Base-by-base conservation (phyloP, 2,888 invertebrate species). In the Liposcelis brunnea region DNA sequence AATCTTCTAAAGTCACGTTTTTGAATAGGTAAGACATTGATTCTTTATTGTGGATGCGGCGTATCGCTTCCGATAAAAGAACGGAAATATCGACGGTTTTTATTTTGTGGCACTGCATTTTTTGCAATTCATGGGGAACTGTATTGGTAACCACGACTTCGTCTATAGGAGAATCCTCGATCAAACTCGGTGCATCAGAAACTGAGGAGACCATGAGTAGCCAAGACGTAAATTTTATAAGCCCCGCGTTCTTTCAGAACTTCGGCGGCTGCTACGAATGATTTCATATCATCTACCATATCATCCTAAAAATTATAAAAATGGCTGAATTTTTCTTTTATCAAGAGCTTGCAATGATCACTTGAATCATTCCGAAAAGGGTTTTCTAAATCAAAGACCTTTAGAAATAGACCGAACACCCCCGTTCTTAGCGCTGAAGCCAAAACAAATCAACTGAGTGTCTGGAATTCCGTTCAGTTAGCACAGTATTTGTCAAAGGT, bases 71-170 rank as follows among this genome's bases (percentile, higher is more conserved):
- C 15, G 94, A 89, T 47, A 98, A 69, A 51, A 98, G 71, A 53
- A 95, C 79, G 52, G 94, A 95, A 64, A 98, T 94, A 68, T 98
- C 98, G 32, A 98, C 94, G 0, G 97, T 98, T 68, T 95, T 95
- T 56, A 98, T 98, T 69, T 98, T 98, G 64, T 91, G 89, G 63
- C 97, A 98, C 62, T 97, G 93, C 81, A 97, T 83, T 66, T 98
- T 98, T 68, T 98, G 97, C 14, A 94, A 72, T 59, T 98, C 97
- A 61, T 98, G 97, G 7, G 98, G 97, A 52, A 98, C 91, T 6
- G 97, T 97, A 66, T 98, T 98, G 45, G 98, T 98, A 42, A n/a
- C 97, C n/a, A 98, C 95, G 57, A 80, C 83, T 71, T 98, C 97
- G 67, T 98, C 97, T 52, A 98, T 97, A 5, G 84, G 82, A 0